These are phyloP conservation scores for Aurelia coerulea DNA, from an alignment of 30 jellyfish, hydroid and myxozoan species.

Conservation along the genomic window DNA sequence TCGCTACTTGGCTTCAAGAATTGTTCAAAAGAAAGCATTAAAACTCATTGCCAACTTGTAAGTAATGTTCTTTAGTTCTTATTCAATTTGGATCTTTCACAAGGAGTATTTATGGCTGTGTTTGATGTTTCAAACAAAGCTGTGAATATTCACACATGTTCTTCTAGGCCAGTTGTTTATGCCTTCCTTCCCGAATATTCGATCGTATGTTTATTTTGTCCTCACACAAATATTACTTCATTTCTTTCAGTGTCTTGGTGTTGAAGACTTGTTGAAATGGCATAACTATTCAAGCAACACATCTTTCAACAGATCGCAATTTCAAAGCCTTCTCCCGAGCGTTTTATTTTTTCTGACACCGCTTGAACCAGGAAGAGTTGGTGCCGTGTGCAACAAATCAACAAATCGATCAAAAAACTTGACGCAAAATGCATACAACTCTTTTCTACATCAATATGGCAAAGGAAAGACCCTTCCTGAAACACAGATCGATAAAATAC, in stretches of 20 bases:
- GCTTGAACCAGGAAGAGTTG: constrained; percentile 58
- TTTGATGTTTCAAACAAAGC: too few relatives aligned
- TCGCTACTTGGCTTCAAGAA: constrained; percentile 50
- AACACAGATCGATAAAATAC: constrained; percentile 39
- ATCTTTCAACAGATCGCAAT: constrained; percentile 30
- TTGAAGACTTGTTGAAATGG: constrained; percentile 48
- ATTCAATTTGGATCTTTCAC: neutral
- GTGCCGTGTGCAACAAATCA: constrained; percentile 87
- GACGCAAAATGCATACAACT: constrained; percentile 41
- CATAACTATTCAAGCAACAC: neutral
- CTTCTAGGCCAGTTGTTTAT: too few relatives aligned
- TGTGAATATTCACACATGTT: neutral
- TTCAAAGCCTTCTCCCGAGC: constrained; percentile 42
- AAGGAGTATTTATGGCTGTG: neutral
- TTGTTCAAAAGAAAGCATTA: neutral
- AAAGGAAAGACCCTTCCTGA: constrained; percentile 36
- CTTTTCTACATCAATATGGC: constrained; percentile 54
- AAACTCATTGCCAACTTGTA: constrained; percentile 48
- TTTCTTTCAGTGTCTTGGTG: constrained; percentile 51
- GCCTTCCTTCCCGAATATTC: too few relatives aligned
- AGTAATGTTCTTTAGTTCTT: neutral
- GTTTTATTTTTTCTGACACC: constrained; percentile 59
- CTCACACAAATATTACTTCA: neutral
- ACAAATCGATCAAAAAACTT: constrained; percentile 26
- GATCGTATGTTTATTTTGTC: too few relatives aligned